Base-by-base conservation (phyloP, 2,888 invertebrate species). In the Villa cingulata region DNA sequence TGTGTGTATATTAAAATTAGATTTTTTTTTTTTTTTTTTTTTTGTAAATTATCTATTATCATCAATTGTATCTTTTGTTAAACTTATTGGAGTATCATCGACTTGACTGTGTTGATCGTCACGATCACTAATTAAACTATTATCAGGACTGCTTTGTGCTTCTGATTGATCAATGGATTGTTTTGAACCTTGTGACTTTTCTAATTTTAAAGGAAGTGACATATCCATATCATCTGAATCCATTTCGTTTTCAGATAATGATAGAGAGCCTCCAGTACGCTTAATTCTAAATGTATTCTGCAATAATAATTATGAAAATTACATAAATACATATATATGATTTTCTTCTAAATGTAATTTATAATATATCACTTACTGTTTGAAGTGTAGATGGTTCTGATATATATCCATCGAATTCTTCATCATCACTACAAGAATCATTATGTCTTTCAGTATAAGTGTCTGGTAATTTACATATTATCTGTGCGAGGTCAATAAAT, bases 401-500 rank as follows among this genome's bases (percentile, higher is more conserved):
- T 14, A 83, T 86, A 64, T 90, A 90, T 14, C 88, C 89, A 59
- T 84, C 86, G 56, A 81, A 82, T 56, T 74, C 72, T 54, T 69
- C 70, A 52, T 69, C 68, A 54, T 69, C 68, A 51, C 66, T 67
- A 43, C 62, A 68, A 5, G 58, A 53, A 48, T 57, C 58, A 18
- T 54, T 54, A n/a, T n/a, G n/a, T 48, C 74, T 73, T 3, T 72
- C 72, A 50, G 70, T 66, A 58, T 73, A 72, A 0, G 71, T 71
- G 32, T 77, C 74, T 6, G 76, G 73, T 43, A 91, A 82, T 56
- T 87, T 84, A 62, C 90, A 90, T 43, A 92, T 89, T 80, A 91
- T 89, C 70, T 90, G 89, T 1, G 92, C 91, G 49, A 92, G 72
- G 72, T 92, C 91, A 42, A 90, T 91, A 70, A 91, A 92, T 3